Percentiles rank a stretch among this genome's conserved stretches.
Evolutionary conservation across 2,888 invertebrate species (phyloP).

Genomic region (Eupeodes latifasciatus): DNA sequence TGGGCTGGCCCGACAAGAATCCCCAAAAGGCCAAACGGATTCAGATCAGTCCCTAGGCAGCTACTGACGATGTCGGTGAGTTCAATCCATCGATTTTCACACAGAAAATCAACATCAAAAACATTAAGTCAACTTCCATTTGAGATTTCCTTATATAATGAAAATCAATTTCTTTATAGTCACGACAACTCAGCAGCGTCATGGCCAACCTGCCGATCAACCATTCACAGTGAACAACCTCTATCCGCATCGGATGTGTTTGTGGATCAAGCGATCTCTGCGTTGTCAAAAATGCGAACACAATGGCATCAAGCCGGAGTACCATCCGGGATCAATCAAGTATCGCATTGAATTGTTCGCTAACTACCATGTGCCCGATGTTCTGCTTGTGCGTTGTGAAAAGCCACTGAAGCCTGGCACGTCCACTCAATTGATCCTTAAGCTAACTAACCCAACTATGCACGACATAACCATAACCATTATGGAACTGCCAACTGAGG

Average conservation of each 20-base stretch:
- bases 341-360: slow-evolving; percentile 98
- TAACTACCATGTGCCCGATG: slow-evolving; percentile 96
- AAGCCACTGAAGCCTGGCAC: slow-evolving; percentile 88
- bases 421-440: slow-evolving; percentile 90
- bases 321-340: slow-evolving; percentile 96
- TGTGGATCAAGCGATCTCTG: slow-evolving; percentile 95
- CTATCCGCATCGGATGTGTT: slow-evolving; percentile 93
- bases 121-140: slow-evolving; percentile 86
- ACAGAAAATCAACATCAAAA: slow-evolving; percentile 91
- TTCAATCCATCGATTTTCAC: no score
- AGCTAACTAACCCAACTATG: no score
- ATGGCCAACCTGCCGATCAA: no score
- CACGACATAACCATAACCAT: no score
- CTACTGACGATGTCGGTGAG: slow-evolving; percentile 91
- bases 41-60: no score
- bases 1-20: no score
- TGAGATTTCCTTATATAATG: background rate
- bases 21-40: no score
- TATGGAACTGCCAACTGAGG: no score
- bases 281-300: slow-evolving; percentile 97
- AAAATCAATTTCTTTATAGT: slow-evolving; percentile 86
- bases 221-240: no score
- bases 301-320: slow-evolving; percentile 98
- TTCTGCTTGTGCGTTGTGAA: no score
- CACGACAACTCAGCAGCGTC: no score